Conservation (phyloP, 2,113 vertebrate genomes). For the Heteronetta atricapilla region DNA sequence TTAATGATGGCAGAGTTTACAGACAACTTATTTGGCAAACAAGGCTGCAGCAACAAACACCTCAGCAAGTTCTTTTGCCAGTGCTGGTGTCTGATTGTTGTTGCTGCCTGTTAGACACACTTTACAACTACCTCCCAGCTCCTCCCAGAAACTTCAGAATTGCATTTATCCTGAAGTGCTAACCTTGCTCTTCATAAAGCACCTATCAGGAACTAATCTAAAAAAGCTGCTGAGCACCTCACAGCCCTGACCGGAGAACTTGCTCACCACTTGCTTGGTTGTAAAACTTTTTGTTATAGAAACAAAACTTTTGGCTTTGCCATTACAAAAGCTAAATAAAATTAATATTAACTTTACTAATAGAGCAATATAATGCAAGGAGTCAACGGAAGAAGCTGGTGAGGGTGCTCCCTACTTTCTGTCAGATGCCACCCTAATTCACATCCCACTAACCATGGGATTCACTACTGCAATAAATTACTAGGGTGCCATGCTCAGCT, state of each 20-base stretch:
- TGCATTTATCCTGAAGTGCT: neutral
- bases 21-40: conserved; percentile 46
- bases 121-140: neutral
- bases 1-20: conserved; percentile 48
- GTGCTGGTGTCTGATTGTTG: neutral
- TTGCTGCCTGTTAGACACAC: neutral
- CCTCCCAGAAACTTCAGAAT: neutral
- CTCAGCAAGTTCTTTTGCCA: neutral
- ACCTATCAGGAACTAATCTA: neutral
- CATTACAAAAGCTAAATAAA: neutral
- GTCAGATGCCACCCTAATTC: neutral
- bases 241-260: neutral
- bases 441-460: neutral
- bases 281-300: neutral
- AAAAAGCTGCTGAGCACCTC: neutral
- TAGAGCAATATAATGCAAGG: neutral
- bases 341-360: neutral
- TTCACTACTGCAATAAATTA: neutral
- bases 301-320: neutral
- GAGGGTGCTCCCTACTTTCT: neutral
- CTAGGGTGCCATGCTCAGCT: neutral
- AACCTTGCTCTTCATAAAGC: neutral
- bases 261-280: fast-evolving
- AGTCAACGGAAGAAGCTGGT: neutral
- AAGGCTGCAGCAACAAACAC: neutral